A percentile compares a stretch with the other conserved stretches of the same genome.
These are phyloP conservation scores for Julus scandinavius DNA, from an alignment of 2,888 invertebrate species.

Conservation along the genomic window DNA sequence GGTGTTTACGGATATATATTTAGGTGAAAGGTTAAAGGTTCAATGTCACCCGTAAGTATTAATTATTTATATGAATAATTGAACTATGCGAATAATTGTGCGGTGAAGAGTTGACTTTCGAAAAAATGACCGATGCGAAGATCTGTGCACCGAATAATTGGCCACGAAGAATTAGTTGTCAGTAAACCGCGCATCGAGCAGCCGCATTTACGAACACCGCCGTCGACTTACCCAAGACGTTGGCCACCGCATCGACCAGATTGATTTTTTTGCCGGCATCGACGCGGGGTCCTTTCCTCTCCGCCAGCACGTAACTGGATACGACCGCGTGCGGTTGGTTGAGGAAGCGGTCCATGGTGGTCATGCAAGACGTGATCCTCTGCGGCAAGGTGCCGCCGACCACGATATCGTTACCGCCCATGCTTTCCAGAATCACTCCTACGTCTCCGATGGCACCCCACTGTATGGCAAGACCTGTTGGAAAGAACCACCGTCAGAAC, in stretches of 20 bases:
- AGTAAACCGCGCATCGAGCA: too few species aligned
- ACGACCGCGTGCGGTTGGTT: conserved; percentile 88
- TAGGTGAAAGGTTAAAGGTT: too few species aligned
- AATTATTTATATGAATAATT: too few species aligned
- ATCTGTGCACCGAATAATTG: too few species aligned
- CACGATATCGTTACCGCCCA: conserved; percentile 87
- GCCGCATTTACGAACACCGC: not conserved
- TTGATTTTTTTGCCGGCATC: conserved; percentile 72
- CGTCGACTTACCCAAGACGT: conserved; percentile 77
- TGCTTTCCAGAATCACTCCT: conserved; percentile 88
- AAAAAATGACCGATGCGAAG: too few species aligned
- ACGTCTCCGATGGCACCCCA: conserved; percentile 99
- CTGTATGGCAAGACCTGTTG: conserved; percentile 82
- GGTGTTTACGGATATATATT: too few species aligned
- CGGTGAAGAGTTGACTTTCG: too few species aligned
- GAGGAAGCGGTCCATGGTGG: conserved; percentile 88
- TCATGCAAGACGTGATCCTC: conserved; percentile 91
- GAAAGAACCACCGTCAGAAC: not conserved
- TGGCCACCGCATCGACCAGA: conserved; percentile 83
- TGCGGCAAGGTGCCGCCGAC: conserved; percentile 97
- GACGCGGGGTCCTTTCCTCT: conserved; percentile 76
- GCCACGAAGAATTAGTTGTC: too few species aligned
- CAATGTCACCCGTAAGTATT: too few species aligned
- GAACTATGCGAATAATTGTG: too few species aligned
- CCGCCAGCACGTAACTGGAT: conserved; percentile 87